Evolutionary conservation across 2,797 vertebrate species (phyloP), one percentile per base, ranked within the genome.

Genomic region (Dryobates pubescens): DNA sequence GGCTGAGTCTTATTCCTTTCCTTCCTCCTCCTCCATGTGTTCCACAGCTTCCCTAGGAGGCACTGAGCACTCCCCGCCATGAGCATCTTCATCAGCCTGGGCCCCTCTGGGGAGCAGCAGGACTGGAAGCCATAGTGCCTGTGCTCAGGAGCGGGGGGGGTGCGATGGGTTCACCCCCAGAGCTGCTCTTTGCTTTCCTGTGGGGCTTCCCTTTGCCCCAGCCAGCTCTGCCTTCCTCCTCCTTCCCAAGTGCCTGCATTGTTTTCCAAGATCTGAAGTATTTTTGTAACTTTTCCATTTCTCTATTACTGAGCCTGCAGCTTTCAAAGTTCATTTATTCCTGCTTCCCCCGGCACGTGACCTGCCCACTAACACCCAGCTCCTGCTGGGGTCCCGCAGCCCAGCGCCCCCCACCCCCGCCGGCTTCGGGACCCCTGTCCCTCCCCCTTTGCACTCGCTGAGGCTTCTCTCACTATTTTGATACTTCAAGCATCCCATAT

Each of bases 381-480:
- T 88, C 32, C 78, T 0, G 4, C 68, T 0, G 1, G 86, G 78
- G 86, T 88, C 90, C 82, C 1, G 1, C 41, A 78, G 82, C 76
- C 73, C 54, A 86, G 71, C 70, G n/a, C n/a, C 79, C 85, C 69
- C 69, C 34, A 7, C 76, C 70, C 88, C 79, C 89, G 89, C 80
- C 0, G 8, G 85, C 77, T 93, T 64, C 0, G 1, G 91, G 91
- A 94, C 57, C 80, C 70, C 61, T 0, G 0, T 58, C 47, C 89
- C 70, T 75, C 57, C 53, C 81, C 85, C 61, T 80, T 78, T 90
- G 68, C 96, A 92, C 95, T 94, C 0, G 88, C 96, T 94, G 96
- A 91, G 94, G 95, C 95, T 95, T 95, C 36, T 96, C 49, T 93
- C 94, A 93, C 95, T 91, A 73, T 96, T 96, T 96, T 95, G 92